Percentiles rank a stretch among this genome's conserved stretches.
Conservation (phyloP, 2,888 invertebrate genomes). For the Drosophila paracracens region DNA sequence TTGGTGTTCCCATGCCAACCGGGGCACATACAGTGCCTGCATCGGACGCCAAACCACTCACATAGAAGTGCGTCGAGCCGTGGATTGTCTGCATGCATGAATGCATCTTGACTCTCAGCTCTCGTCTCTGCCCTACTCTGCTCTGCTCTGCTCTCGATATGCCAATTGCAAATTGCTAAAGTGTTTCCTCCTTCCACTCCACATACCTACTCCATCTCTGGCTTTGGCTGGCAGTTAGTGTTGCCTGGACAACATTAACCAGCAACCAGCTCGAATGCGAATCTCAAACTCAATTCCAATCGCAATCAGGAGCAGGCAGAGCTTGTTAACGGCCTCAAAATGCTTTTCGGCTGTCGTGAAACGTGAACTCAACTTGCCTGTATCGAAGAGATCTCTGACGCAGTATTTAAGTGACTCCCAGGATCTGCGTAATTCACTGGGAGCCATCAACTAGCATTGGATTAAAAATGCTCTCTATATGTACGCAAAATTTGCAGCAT, state of each 20-base stretch:
- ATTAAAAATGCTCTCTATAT: conserved; percentile 62
- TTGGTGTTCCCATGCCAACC: conserved; percentile 44
- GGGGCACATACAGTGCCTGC: conserved; percentile 3
- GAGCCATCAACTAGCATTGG: conserved; percentile 21
- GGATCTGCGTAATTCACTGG: conserved; percentile 12
- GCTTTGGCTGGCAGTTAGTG: conserved; percentile 26
- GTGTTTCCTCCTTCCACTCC: conserved; percentile 23
- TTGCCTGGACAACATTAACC: conserved; percentile 72
- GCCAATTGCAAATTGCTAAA: conserved; percentile 69
- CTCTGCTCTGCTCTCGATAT: conserved; percentile 60
- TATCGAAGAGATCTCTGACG: conserved; percentile 18
- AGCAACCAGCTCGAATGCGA: conserved; percentile 34
- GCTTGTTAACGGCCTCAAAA: conserved; percentile 52
- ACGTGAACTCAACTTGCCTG: conserved; percentile 16
- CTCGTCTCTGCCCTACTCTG: conserved; percentile 11
- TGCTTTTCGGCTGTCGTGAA: conserved; percentile 30
- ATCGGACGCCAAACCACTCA: conserved; percentile 24
- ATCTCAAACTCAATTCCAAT: conserved; percentile 21
- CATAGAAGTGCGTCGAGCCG: conserved; percentile 66
- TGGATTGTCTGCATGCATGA: conserved; percentile 67
- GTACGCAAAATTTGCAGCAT: conserved; percentile 10
- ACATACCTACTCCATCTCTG: neutral
- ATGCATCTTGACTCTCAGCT: conserved; percentile 58
- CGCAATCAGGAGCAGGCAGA: conserved; percentile 36
- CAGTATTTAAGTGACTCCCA: conserved; percentile 43